Base-by-base conservation (phyloP, 2,797 vertebrate species). In the Argya squamiceps region DNA sequence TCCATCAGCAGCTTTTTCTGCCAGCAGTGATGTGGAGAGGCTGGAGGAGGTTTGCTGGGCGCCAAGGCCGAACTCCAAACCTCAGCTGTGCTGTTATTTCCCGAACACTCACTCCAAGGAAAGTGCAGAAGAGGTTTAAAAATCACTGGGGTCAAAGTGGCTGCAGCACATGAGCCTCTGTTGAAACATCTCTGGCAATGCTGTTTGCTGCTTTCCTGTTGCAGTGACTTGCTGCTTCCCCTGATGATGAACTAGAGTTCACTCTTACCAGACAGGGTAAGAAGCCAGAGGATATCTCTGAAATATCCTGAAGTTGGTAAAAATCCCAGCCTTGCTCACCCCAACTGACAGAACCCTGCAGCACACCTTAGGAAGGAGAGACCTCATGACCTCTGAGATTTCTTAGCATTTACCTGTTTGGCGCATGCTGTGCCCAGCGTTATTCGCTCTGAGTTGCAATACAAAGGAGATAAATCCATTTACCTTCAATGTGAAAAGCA, bases 321-420 rank as follows among this genome's bases (percentile, higher is more conserved):
- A 89, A 94, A 65, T 34, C 47, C 50, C 76, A 71, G 34, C 76
- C 41, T 73, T 56, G 67, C 64, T 77, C 4, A 5, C 26, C 71
- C 32, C 3, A 1, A 36, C 32, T 68, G n/a, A 53, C 15, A 53
- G 32, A 76, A 67, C 16, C 5, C 21, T 60, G 41, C 30, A 65
- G 43, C 53, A 53, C 30, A 26, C 8, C n/a, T 55, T 9, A 50
- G 27, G 36, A 92, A 17, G 26, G 46, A 52, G 10, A 68, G 29
- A 16, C 29, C 34, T 69, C 34, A 18, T 10, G 5, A 53, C 7
- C 53, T 22, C 41, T 23, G 18, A 50, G 60, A 17, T 65, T 73
- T 56, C 12, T 65, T 10, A 21, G 5, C 10, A 30, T 50, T 43
- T 39, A 15, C 1, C 0, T 0, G 0, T 15, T 21, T 12, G 21